Evolutionary conservation across 2,113 vertebrate species (phyloP).

Genomic region (Struthio camelus): DNA sequence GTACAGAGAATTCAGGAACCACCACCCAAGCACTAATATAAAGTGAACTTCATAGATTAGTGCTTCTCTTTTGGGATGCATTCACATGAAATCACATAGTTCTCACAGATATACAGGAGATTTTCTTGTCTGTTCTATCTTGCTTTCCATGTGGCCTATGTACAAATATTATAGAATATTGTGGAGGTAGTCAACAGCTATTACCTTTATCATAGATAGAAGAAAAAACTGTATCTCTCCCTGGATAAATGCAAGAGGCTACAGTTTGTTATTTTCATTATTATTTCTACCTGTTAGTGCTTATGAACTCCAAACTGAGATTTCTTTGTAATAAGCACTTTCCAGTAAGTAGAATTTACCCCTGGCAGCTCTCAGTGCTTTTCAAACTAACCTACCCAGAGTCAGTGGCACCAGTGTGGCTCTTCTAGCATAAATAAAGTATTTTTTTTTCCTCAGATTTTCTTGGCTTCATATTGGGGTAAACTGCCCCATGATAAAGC

Average conservation of each 20-base stretch:
- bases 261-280: neutral
- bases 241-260: rapidly evolving
- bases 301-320: neutral
- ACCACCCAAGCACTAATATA: neutral
- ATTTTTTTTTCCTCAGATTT: neutral
- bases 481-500: neutral
- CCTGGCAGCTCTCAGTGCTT: neutral
- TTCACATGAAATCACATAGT: neutral
- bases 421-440: neutral
- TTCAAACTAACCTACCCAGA: neutral
- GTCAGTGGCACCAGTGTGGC: neutral
- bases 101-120: neutral
- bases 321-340: neutral
- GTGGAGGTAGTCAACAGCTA: neutral
- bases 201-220: neutral
- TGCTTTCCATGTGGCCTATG: neutral
- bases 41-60: neutral
- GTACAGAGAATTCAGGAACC: neutral
- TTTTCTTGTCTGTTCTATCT: neutral
- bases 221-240: neutral
- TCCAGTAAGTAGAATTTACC: neutral
- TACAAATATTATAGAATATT: neutral
- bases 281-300: neutral
- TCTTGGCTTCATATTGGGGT: neutral
- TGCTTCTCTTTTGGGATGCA: neutral